These are phyloP conservation scores for Amblyopsis rosae DNA, from an alignment of 2,113 vertebrate genomes.

Conservation along the genomic window DNA sequence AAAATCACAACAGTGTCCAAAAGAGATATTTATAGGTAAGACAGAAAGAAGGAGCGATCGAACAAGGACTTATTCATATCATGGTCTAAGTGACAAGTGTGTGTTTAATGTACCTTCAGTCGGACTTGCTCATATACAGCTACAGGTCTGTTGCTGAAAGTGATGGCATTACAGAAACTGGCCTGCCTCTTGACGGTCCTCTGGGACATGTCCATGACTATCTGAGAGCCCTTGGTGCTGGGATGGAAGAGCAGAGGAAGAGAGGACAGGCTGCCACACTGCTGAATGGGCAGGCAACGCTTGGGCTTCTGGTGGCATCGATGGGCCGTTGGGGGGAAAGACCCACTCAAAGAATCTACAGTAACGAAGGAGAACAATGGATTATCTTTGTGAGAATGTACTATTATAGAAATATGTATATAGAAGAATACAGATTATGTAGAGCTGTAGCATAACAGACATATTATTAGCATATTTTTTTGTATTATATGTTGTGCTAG, in stretches of 20 bases:
- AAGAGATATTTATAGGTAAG: constrained; percentile 14
- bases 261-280: constrained; percentile 79
- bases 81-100: not conserved
- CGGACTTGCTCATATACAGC: constrained; percentile 93
- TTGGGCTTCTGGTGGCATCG: constrained; percentile 93
- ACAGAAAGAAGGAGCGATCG: not conserved
- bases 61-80: not conserved
- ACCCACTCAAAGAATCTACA: constrained; percentile 87
- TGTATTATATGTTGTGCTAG: not conserved
- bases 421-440: constrained; percentile 3
- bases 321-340: constrained; percentile 84
- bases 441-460: not conserved
- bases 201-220: constrained; percentile 92
- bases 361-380: constrained; percentile 16
- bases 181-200: constrained; percentile 92
- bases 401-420: not conserved
- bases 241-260: constrained; percentile 94
- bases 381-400: not conserved
- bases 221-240: constrained; percentile 94
- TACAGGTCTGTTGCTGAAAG: constrained; percentile 93
- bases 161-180: constrained; percentile 98
- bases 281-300: constrained; percentile 83
- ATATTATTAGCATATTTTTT: not conserved
- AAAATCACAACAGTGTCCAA: constrained; percentile 34
- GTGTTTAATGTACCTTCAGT: constrained; percentile 82